phyloP scores from a whole-genome alignment of 2,888 invertebrate genomes.

The Nipponacmea schrenckii region DNA sequence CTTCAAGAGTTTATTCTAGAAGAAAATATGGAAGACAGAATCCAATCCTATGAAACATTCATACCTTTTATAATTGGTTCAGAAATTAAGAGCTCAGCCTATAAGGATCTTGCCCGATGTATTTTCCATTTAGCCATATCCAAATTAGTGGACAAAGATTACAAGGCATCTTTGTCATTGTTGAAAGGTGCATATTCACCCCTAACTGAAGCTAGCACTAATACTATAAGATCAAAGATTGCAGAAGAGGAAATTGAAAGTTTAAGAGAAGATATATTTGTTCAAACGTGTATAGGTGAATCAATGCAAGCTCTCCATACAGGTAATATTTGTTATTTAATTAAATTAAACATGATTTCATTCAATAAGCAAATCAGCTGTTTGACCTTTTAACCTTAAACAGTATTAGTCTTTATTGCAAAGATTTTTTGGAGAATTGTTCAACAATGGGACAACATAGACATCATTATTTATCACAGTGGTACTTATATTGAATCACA shows the following conservation, averaged over 20 bases:
- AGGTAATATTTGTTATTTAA: conserved; percentile 24
- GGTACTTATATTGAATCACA: no score
- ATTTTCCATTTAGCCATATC: conserved; percentile 28
- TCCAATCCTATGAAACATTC: background rate
- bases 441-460: no score
- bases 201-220: conserved; percentile 26
- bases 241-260: conserved; percentile 16
- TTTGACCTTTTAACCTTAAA: no score
- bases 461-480: no score
- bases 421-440: no score
- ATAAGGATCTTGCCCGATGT: conserved; percentile 15
- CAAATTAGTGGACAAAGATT: conserved; percentile 25
- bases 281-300: conserved; percentile 37
- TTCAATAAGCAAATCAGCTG: no score
- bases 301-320: conserved; percentile 36
- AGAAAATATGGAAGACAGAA: conserved; percentile 4
- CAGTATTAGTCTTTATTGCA: no score
- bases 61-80: conserved; percentile 8
- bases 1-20: conserved; percentile 9
- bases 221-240: background rate
- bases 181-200: conserved; percentile 36
- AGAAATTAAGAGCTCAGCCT: conserved; percentile 12
- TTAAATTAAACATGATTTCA: no score
- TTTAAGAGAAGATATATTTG: conserved; percentile 32
- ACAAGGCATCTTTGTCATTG: conserved; percentile 27